These are phyloP conservation scores for Danio jaintianensis DNA, from an alignment of 2,797 vertebrate species.

Conservation along the genomic window DNA sequence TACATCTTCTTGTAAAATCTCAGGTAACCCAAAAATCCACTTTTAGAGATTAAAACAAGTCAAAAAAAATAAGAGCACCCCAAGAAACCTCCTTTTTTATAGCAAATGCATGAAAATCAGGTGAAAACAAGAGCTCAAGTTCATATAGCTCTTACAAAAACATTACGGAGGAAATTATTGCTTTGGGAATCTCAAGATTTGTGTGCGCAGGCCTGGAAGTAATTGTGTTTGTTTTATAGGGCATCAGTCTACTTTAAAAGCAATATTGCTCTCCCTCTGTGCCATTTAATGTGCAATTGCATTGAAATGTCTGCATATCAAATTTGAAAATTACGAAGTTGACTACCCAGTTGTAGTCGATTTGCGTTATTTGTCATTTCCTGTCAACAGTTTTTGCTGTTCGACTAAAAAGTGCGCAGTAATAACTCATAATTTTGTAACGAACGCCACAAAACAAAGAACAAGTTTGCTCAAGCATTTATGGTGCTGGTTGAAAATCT, in stretches of 20 bases:
- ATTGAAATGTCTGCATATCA: constrained; percentile 50
- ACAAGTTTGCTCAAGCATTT: constrained; percentile 12
- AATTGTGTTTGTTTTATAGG: constrained; percentile 59
- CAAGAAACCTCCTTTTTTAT: background rate
- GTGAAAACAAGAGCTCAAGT: background rate
- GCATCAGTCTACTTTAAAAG: constrained; percentile 50
- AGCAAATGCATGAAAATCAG: background rate
- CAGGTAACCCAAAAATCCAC: constrained; percentile 61
- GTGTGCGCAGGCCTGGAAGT: constrained; percentile 38
- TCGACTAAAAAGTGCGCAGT: background rate
- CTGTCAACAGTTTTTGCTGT: background rate
- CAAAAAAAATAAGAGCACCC: constrained; percentile 24
- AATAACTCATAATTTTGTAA: constrained; percentile 18
- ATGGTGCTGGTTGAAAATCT: constrained; percentile 3
- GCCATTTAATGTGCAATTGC: constrained; percentile 36
- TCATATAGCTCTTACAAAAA: constrained; percentile 55
- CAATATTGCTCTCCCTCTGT: constrained; percentile 38
- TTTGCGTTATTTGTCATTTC: constrained; percentile 11
- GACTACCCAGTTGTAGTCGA: constrained; percentile 2
- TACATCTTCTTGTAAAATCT: too few species aligned
- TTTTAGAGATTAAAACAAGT: constrained; percentile 30
- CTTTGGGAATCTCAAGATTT: constrained; percentile 33
- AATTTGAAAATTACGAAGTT: constrained; percentile 34
- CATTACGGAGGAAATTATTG: constrained; percentile 38
- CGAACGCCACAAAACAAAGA: constrained; percentile 11